A percentile compares a stretch with the other conserved stretches of the same genome.
Conservation (phyloP, 2,888 invertebrate genomes). For the Nomada ferruginata region DNA sequence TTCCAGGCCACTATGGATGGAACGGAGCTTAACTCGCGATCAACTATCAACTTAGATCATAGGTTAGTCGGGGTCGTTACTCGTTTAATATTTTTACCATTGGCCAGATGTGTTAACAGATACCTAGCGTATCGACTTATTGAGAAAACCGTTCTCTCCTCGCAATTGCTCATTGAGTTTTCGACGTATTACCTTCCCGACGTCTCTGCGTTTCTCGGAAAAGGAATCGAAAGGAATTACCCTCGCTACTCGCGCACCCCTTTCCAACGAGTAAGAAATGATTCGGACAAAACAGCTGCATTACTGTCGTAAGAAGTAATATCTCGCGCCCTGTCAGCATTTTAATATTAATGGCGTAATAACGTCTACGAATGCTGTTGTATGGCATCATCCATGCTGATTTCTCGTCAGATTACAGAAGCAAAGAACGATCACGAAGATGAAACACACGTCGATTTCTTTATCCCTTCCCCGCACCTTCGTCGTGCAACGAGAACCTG, state of each 20-base stretch:
- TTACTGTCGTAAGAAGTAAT: slow-evolving; percentile 7
- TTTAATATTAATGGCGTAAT: slow-evolving; percentile 22
- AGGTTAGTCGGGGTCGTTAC: slow-evolving; percentile 79
- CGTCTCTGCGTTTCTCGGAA: not conserved
- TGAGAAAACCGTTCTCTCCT: slow-evolving; percentile 37
- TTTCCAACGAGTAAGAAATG: slow-evolving; percentile 10
- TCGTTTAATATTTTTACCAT: slow-evolving; percentile 76
- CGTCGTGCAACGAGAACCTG: slow-evolving; percentile 12
- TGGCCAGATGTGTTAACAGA: slow-evolving; percentile 59
- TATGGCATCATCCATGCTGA: slow-evolving; percentile 16
- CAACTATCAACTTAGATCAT: slow-evolving; percentile 77
- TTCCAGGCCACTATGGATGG: slow-evolving; percentile 67
- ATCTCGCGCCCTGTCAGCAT: not conserved
- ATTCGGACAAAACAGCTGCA: slow-evolving; percentile 8
- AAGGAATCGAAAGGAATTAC: not conserved
- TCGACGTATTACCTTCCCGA: not conserved
- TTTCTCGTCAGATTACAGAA: slow-evolving; percentile 8
- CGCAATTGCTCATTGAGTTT: slow-evolving; percentile 11
- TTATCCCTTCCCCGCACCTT: not conserved
- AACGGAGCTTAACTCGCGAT: slow-evolving; percentile 74
- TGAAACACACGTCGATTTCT: slow-evolving; percentile 6
- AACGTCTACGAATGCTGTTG: slow-evolving; percentile 14
- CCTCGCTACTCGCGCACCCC: not conserved
- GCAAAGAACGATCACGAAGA: slow-evolving; percentile 3
- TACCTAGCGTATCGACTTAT: slow-evolving; percentile 40